Evolutionary conservation across 1,140 invertebrate species (phyloP).

Genomic region (Leptinotarsa undecemlineata): DNA sequence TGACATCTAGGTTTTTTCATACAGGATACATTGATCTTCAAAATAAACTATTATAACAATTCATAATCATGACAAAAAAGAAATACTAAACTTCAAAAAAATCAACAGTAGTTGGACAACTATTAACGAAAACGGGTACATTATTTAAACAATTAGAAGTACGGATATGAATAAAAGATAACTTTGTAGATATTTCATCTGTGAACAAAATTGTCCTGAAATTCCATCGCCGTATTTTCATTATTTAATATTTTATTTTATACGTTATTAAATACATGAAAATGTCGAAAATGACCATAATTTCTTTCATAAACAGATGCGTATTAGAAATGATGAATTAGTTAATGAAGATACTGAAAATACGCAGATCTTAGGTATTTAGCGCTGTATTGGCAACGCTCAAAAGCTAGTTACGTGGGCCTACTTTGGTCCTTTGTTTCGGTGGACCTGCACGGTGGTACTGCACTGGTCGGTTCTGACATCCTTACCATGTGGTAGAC

Average conservation of each 20-base stretch:
- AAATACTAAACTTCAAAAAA: background rate
- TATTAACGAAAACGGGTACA: background rate
- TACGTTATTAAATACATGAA: too few species aligned
- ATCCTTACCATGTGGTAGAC: conserved; percentile 22
- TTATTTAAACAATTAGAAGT: too few species aligned
- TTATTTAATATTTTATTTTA: too few species aligned
- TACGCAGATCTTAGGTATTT: background rate
- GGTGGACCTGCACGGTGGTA: background rate
- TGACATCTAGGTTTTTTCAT: too few species aligned
- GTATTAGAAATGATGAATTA: background rate
- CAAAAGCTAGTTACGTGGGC: background rate
- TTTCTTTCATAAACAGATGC: too few species aligned
- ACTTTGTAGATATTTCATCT: too few species aligned
- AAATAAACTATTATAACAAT: too few species aligned
- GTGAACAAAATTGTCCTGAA: background rate
- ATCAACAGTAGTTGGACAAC: background rate
- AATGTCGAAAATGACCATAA: background rate
- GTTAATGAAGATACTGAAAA: background rate
- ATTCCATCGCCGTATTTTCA: too few species aligned
- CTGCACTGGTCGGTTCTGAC: background rate
- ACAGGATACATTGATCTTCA: too few species aligned
- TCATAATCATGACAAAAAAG: too few species aligned
- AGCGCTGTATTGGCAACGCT: background rate
- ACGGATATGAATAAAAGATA: too few species aligned
- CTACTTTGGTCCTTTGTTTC: background rate